Evolutionary conservation across 2,888 invertebrate species (phyloP), one percentile per base, ranked within the genome.

Genomic region (Myathropa florea): DNA sequence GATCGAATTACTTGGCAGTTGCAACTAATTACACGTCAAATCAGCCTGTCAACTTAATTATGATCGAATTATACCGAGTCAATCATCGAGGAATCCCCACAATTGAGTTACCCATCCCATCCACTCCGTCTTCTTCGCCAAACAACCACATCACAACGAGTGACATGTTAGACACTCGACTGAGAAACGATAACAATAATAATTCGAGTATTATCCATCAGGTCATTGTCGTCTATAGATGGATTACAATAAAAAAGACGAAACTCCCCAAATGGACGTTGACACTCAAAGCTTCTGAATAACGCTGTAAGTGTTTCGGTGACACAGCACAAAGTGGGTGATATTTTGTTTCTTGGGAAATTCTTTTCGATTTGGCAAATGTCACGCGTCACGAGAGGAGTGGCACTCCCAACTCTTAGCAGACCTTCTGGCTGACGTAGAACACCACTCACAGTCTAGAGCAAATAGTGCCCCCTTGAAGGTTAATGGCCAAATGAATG

Each of bases 291-390:
- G 36, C 55, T 76, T 55, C 68, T 18, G n/a, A 60, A 36, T 30
- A 78, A 75, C 57, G 33, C 18, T 33, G 64, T 18, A 39, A 70
- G 59, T 60, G 39, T 61, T 67, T 55, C 63, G 28, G 39, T 67
- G 70, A 80, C 83, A 79, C 59, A 80, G 60, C 72, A 59, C 77
- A 23, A 61, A 77, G 61, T 72, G n/a, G 39, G 18, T 64, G 46
- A 3, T 68, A 24, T 59, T 33, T 53, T 71, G 46, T 61, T 76
- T 76, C 57, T 18, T 26, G 30, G 28, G n/a, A n/a, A 53, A 30
- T 36, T 65, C n/a, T 26, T 14, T 72, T 71, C 36, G 18, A 10
- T 33, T 78, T 77, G 36, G 18, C 24, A 68, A 73, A 64, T 79
- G 70, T 73, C 79, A 68, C 23, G 64, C 46, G 83, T 70, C 64